Evolutionary conservation across 2,797 vertebrate species (phyloP), one percentile per base, ranked within the genome.

Genomic region (Liasis olivaceus): DNA sequence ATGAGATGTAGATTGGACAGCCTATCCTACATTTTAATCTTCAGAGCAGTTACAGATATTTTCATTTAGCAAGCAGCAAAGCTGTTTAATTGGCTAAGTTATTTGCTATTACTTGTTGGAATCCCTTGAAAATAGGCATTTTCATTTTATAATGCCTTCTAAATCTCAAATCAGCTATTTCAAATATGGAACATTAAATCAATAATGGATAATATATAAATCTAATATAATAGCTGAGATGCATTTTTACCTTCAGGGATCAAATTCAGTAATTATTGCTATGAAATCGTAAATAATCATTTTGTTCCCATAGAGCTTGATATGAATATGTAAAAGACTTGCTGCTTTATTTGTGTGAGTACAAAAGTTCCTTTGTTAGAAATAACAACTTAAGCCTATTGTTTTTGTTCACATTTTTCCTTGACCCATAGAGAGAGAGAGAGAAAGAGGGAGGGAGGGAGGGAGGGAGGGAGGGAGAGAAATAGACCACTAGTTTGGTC

Each of bases 81-180:
- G 58, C 47, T 22, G 22, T 91, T 92, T 88, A 94, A 94, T 96
- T 97, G 92, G 95, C 91, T 96, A 93, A 96, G 42, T 77, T 95
- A 47, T 95, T 96, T 97, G 84, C 88, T 96, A 93, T 96, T 95
- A 95, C 92, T 96, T 95, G 86, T 54, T 94, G 47, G 92, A 85
- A 20, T 95, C 86, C 95, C 91, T 69, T 94, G 94, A 93, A 47
- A 92, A 42, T 91, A 96, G 95, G 42, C 42, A 42, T 42, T 42
- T 97, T 96, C 91, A 96, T 96, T 95, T 91, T 64, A 66, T 94
- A 96, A 93, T 92, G 72, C 28, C 95, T 96, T 36, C 81, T 96
- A 96, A 91, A 96, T 94, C 95, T 96, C 91, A 95, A 92, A 93
- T 95, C 87, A 95, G 85, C 90, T 94, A 85, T 96, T 93, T 54